Base-by-base conservation (phyloP, 2,113 vertebrate species). In the Elanus axillaris region DNA sequence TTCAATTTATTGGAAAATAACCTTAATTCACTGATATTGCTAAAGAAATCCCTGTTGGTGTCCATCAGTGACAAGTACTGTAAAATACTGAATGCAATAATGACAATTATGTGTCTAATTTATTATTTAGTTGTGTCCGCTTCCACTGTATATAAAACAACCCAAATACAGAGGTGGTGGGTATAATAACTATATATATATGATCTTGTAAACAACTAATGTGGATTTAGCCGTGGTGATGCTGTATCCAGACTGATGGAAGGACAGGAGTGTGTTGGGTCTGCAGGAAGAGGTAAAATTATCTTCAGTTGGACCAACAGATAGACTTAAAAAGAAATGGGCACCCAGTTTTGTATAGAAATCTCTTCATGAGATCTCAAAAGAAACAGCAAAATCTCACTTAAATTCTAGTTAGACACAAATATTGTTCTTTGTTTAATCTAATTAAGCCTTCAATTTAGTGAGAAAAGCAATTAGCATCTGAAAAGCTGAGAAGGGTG, bases 381-480 rank as follows among this genome's bases (percentile, higher is more conserved):
- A 95, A 93, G 92, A 68, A 96, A 75, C 62, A 88, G 90, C 29
- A 85, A 93, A 96, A 94, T 94, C 93, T 66, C 8, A 11, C 81
- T 90, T 96, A 97, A 96, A 96, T 95, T 79, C 90, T 88, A 82
- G 95, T 95, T 94, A 95, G 93, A 50, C 42, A 52, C 94, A 93
- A 96, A 96, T 95, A 96, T 91, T 96, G 84, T 95, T 96, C 93
- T 93, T 93, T 53, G 3, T 93, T 94, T 95, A 96, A 97, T 96
- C 90, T 96, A 97, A 96, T 96, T 96, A 97, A 96, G 96, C 74
- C 66, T 95, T 96, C 92, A 88, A 82, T 95, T 96, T 93, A 88
- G 87, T 72, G 78, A 95, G 87, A 76, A 94, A 91, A 82, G 87
- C 81, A 95, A 96, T 96, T 96, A 96, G 74, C 94, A 97, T 94